Evolutionary conservation across 2,888 invertebrate species (phyloP), one percentile per base, ranked within the genome.

Genomic region (Fragum sueziense): DNA sequence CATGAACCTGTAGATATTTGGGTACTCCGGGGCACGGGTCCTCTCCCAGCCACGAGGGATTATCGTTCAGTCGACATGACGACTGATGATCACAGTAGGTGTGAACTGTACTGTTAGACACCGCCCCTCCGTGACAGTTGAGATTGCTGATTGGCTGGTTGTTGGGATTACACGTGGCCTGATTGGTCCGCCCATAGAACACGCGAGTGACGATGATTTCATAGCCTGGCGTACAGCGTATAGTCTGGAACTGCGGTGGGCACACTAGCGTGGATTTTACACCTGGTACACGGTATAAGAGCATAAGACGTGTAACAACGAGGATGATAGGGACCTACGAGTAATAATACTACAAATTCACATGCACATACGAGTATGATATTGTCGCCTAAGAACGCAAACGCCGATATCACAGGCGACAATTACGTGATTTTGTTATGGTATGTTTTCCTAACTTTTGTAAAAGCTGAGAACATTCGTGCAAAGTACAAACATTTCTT

Each of bases 21-120:
- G 80, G 70, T 3, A 80, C 70, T 14, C 79, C 80, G 1, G 84
- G 83, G 59, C 87, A 87, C 1, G 87, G 87, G 68, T 87, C 82
- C 20, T 80, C 79, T 11, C 79, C 76, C 11, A 84, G 61, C 77
- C 76, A 84, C 0, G 47, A 37, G 25, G 52, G 74, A 31, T 51
- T 51, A 2, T 79, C 76, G 25, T 61, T 37, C 25, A 84, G 52
- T n/a, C 81, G 70, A 33, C 84, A 84, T 4, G 74, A 70, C 25
- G 79, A 73, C 59, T 84, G 84, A 29, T 73, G 67, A 37, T 81
- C 79, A 51, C 84, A 84, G 31, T 73, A 77, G 14, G 22, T 33
- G 31, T 79, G 77, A 2, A 84, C 84, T 25, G 79, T 79, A 11
- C 34, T 41, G n/a, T 47, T 59, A 59, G 79, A 79, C 7, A 37